phyloP scores from a whole-genome alignment of 1,140 invertebrate genomes.

The Coelopa frigida region DNA sequence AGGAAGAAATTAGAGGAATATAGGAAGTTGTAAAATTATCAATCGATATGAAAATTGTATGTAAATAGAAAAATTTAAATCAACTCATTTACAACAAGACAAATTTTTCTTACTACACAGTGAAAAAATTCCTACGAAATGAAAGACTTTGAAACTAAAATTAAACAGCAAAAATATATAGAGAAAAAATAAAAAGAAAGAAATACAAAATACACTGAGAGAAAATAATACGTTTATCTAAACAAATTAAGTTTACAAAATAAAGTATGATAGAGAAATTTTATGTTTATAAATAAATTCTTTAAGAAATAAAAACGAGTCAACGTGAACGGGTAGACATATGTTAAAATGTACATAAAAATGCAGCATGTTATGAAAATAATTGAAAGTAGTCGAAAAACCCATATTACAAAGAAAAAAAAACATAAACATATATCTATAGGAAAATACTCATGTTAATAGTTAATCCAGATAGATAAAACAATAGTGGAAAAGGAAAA shows the following conservation, averaged over 20 bases:
- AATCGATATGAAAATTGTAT: not conserved
- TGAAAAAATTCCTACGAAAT: slow-evolving; percentile 42
- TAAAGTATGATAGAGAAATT: not conserved
- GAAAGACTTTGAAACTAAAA: slow-evolving; percentile 40
- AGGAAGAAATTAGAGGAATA: slow-evolving; percentile 27
- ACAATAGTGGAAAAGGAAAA: too few species aligned
- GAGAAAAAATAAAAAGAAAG: slow-evolving; percentile 1
- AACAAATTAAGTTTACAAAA: not conserved
- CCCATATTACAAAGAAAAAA: too few species aligned
- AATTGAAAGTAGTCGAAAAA: too few species aligned
- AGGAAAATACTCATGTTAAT: too few species aligned
- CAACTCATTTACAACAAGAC: not conserved
- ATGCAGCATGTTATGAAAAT: too few species aligned
- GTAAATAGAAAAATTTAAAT: not conserved
- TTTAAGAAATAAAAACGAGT: not conserved
- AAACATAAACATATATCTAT: too few species aligned
- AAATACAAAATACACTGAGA: not conserved
- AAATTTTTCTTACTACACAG: not conserved
- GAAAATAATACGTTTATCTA: not conserved
- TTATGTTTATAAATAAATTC: not conserved
- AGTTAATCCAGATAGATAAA: too few species aligned
- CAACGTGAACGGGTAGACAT: not conserved
- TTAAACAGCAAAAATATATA: slow-evolving; percentile 1
- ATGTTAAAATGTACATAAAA: too few species aligned
- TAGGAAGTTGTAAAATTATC: slow-evolving; percentile 4